Base-by-base conservation (phyloP, 2,113 vertebrate genomes). In the Lophius piscatorius region DNA sequence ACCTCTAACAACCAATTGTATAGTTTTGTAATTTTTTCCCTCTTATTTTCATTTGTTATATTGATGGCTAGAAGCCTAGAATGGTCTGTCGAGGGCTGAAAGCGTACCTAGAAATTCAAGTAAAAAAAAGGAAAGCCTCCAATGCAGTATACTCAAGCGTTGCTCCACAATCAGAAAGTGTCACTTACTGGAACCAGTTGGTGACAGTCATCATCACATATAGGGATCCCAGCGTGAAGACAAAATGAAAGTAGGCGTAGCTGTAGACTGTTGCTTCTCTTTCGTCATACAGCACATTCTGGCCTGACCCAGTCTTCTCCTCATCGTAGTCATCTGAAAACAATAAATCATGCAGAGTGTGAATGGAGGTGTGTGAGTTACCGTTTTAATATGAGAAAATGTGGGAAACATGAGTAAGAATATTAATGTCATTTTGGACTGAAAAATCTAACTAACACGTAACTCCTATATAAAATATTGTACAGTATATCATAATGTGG, bases 141-240 rank as follows among this genome's bases (percentile, higher is more conserved):
- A n/a, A n/a, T n/a, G n/a, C n/a, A n/a, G n/a, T n/a, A 57, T 31
- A 17, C 5, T 9, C 7, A 5, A 65, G 3, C 28, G 40, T 2
- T n/a, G 29, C 0, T n/a, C 7, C 10, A 38, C 14, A 16, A n/a
- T 36, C 20, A 47, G 8, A 1, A 22, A n/a, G 11, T n/a, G 16
- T 16, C 4, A 93, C 97, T 94, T 87, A 99, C 97, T 98, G 93
- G 89, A 98, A 98, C 97, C 97, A 99, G 67, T 96, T 97, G 79
- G 97, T 99, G 67, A 95, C 86, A 0, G 95, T 98, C 97, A 99
- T 98, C 97, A 99, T 99, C 84, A 98, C 92, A 0, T 99, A 99
- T 5, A 98, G 95, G 0, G 97, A 98, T 24, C 94, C 97, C 65
- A 99, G 82, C 65, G 97, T 95, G 91, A 98, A 98, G 81, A 98